Evolutionary conservation across 2,113 vertebrate genomes (phyloP).

Genomic region (Macrotus californicus): DNA sequence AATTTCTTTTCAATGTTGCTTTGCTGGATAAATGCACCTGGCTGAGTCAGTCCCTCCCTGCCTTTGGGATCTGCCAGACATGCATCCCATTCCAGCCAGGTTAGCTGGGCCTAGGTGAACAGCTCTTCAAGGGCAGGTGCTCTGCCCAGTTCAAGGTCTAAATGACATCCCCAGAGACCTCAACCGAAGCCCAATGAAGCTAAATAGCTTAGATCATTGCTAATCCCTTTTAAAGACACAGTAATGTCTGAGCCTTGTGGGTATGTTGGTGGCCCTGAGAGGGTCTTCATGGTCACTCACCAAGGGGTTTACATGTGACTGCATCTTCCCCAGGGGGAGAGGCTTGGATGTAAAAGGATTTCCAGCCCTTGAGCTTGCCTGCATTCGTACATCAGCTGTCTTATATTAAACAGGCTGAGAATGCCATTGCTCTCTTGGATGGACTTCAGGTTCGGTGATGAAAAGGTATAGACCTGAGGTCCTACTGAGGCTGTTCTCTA

Average conservation of each 20-base stretch:
- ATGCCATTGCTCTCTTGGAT: not conserved
- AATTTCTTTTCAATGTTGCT: not conserved
- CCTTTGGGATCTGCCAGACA: not conserved
- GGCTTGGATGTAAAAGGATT: conserved; percentile 55
- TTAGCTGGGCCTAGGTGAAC: not conserved
- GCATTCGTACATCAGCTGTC: conserved; percentile 39
- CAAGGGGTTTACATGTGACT: not conserved
- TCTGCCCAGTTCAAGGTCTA: not conserved
- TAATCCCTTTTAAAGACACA: conserved; percentile 56
- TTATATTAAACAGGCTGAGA: not conserved
- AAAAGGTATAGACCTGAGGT: not conserved
- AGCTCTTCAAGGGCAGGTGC: not conserved
- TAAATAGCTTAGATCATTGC: conserved; percentile 38
- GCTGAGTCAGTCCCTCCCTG: not conserved
- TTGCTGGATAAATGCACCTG: not conserved
- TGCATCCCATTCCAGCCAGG: not conserved
- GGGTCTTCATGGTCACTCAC: conserved; percentile 40
- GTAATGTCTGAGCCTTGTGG: conserved; percentile 4
- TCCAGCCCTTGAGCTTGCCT: conserved; percentile 51
- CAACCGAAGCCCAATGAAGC: conserved; percentile 40
- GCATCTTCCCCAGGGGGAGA: conserved; percentile 4
- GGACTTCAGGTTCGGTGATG: not conserved
- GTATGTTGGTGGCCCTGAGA: conserved; percentile 42
- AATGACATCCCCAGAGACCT: conserved; percentile 3
- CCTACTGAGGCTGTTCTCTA: not conserved